These are phyloP conservation scores for Chunga burmeisteri DNA, from an alignment of 2,113 vertebrate genomes.

Conservation along the genomic window DNA sequence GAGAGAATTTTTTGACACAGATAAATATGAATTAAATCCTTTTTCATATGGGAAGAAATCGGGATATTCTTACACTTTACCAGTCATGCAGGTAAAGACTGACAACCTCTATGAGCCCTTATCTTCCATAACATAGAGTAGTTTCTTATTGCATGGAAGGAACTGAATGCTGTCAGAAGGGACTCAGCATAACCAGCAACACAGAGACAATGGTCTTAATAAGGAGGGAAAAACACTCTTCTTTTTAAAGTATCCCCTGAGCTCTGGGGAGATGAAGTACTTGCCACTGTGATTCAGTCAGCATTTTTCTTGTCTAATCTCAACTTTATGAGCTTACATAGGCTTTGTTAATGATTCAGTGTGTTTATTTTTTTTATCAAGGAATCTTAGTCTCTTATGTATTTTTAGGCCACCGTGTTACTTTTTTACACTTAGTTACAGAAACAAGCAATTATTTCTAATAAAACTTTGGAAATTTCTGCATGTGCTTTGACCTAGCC, in stretches of 20 bases:
- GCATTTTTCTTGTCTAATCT: neutral
- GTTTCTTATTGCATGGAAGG: neutral
- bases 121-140: neutral
- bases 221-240: neutral
- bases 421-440: neutral
- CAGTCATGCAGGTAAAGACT: neutral
- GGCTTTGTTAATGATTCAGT: neutral
- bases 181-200: neutral
- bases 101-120: neutral
- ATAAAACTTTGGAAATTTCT: neutral
- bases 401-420: neutral
- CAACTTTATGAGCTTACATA: neutral
- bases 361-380: slow-evolving; percentile 1
- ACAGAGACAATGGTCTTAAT: neutral
- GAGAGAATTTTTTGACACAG: neutral
- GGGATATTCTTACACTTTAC: neutral
- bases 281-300: neutral
- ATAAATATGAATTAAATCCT: neutral
- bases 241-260: neutral
- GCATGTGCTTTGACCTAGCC: neutral
- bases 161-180: neutral
- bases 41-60: neutral
- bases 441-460: neutral
- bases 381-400: neutral
- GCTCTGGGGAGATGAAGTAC: neutral